Conservation (phyloP, 2,888 invertebrate genomes). For the Thelaira solivaga region DNA sequence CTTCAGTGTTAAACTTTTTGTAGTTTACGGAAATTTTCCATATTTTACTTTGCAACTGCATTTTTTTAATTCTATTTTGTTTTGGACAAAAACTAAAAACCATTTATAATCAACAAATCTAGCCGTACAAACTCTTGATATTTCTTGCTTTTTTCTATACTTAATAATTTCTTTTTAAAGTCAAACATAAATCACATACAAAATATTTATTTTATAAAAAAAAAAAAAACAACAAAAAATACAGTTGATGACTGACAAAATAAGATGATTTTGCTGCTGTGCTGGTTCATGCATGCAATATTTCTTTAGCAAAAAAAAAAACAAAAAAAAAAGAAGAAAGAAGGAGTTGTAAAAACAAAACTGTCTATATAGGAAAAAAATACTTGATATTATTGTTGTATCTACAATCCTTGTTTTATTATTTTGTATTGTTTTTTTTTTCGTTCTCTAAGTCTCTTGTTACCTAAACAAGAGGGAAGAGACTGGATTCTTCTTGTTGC, state of each 20-base stretch:
- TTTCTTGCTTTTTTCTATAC: constrained; percentile 3
- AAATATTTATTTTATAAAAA: constrained; percentile 18
- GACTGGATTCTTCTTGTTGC: constrained; percentile 5
- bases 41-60: too few species aligned
- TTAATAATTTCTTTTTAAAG: not conserved
- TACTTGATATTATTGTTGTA: constrained; percentile 9
- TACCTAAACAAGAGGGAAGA: not conserved
- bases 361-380: constrained; percentile 15
- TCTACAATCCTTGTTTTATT: constrained; percentile 12
- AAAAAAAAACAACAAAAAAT: constrained; percentile 11
- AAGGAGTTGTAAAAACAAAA: constrained; percentile 38
- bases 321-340: constrained; percentile 10
- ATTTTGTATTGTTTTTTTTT: too few species aligned
- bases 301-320: constrained; percentile 22
- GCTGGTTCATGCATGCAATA: constrained; percentile 38
- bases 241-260: constrained; percentile 46
- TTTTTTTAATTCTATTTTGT: too few species aligned
- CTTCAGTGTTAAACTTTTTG: too few species aligned
- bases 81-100: too few species aligned
- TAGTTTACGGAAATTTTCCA: too few species aligned
- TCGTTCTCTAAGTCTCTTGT: not conserved
- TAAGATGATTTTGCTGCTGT: constrained; percentile 45
- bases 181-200: constrained; percentile 18
- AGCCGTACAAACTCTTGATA: constrained; percentile 26
- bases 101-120: constrained; percentile 56